Percentiles rank a stretch among this genome's conserved stretches.
Evolutionary conservation across 1,140 invertebrate genomes (phyloP).

Genomic region (Charaxes varanes): DNA sequence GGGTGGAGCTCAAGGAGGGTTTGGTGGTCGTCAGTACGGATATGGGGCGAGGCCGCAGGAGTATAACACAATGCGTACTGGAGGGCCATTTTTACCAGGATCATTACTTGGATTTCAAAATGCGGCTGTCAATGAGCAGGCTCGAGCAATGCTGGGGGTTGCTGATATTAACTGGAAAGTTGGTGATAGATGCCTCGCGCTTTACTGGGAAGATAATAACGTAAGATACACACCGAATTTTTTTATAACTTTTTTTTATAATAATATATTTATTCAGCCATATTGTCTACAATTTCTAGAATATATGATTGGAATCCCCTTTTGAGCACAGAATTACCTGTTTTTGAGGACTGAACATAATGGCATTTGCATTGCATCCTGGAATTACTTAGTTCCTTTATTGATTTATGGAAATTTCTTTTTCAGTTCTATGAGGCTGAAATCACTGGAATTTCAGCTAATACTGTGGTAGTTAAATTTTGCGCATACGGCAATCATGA

Average conservation of each 20-base stretch:
- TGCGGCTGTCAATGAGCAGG: slow-evolving; percentile 76
- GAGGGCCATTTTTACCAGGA: slow-evolving; percentile 73
- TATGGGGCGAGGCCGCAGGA: slow-evolving; percentile 52
- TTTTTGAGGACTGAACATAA: too few relatives aligned
- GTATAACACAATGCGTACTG: slow-evolving; percentile 33
- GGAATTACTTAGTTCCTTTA: too few relatives aligned
- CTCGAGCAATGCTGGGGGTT: slow-evolving; percentile 71
- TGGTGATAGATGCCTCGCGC: slow-evolving; percentile 89
- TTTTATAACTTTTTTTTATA: too few relatives aligned
- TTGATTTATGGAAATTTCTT: too few relatives aligned
- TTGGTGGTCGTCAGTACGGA: slow-evolving; percentile 41
- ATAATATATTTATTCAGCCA: too few relatives aligned
- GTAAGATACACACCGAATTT: slow-evolving; percentile 67
- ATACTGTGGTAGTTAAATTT: slow-evolving; percentile 89
- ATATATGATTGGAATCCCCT: too few relatives aligned
- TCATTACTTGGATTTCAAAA: slow-evolving; percentile 77
- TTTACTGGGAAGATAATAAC: slow-evolving; percentile 94
- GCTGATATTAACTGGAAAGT: slow-evolving; percentile 79
- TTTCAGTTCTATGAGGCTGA: slow-evolving; percentile 90
- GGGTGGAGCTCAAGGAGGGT: slow-evolving; percentile 32
- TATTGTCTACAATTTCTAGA: too few relatives aligned
- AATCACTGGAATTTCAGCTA: slow-evolving; percentile 84
- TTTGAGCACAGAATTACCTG: too few relatives aligned
- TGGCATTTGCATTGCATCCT: too few relatives aligned
- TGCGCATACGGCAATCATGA: slow-evolving; percentile 92